Conservation (phyloP, 2,113 vertebrate species). For the Odontophorus gujanensis region DNA sequence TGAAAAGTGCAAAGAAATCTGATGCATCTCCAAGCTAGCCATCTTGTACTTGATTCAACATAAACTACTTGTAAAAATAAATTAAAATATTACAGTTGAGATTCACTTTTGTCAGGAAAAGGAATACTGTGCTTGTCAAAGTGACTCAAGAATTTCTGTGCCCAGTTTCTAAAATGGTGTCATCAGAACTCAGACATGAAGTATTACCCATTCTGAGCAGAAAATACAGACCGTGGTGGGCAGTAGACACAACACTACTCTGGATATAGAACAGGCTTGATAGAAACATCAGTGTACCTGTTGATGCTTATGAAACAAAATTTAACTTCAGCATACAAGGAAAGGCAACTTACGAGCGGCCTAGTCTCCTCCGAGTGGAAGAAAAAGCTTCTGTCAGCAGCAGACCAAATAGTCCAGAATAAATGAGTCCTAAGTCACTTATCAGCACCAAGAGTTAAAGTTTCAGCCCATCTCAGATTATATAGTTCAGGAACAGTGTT, state of each 20-base stretch:
- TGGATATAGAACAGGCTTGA: background rate
- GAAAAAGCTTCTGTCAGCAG: background rate
- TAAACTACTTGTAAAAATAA: background rate
- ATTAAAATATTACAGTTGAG: background rate
- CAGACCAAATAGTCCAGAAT: background rate
- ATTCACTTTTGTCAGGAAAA: background rate
- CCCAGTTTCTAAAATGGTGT: background rate
- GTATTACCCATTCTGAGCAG: fast-evolving
- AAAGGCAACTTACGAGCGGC: too few species aligned
- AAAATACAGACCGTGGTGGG: background rate
- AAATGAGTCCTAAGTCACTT: background rate
- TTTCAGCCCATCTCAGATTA: background rate
- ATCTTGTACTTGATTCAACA: background rate
- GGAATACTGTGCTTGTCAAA: background rate
- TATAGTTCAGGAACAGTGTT: background rate
- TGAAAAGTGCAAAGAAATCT: background rate
- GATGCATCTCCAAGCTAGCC: background rate
- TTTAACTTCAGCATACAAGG: too few species aligned
- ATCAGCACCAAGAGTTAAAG: background rate
- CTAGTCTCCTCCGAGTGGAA: too few species aligned
- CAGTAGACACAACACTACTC: background rate
- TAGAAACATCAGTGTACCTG: background rate
- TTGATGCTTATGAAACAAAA: too few species aligned
- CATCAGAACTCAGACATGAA: too few species aligned
- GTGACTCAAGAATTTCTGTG: background rate